Evolutionary conservation across 2,113 vertebrate genomes (phyloP), one percentile per base, ranked within the genome.

Genomic region (Mellivora capensis): DNA sequence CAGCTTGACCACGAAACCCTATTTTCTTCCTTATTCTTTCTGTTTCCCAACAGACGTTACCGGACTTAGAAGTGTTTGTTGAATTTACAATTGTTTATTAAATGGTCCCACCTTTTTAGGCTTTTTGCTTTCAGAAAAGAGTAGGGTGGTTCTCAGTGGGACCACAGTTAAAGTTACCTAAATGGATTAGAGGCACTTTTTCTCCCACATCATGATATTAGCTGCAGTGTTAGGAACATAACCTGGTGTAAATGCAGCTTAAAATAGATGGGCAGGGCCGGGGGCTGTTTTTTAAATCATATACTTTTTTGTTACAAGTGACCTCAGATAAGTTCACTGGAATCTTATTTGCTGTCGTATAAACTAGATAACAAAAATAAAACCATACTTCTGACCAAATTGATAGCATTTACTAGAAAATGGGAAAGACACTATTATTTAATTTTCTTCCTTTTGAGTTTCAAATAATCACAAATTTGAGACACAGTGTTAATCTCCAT

Each of bases 241-340:
- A 98, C 97, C 98, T 89, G 77, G 85, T 98, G 98, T 93, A 94
- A 98, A 97, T 95, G 98, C 82, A 37, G 34, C 98, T 98, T 98
- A 98, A 98, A 98, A 98, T 99, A 97, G 98, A 97, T 97, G 97
- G 93, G 83, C 87, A 81, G 67, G 87, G 89, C 94, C 96, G 5
- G 10, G 11, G 25, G 8, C 1, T 21, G 7, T 42, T 94, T 89
- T 69, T 15, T 39, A 74, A 94, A 54, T 61, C 96, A 95, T 76
- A 86, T 94, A 87, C 94, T 96, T 98, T 80, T 98, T 93, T 96
- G 92, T 98, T 98, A 97, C 82, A 93, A 97, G 79, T 96, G 87
- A 47, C 95, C 67, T 93, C 94, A 88, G 90, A 72, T 92, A 62
- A 83, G 47, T 85, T 87, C 54, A 29, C 11, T 47, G 27, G 61